These are phyloP conservation scores for Luscinia megarhynchos DNA, from an alignment of 2,797 vertebrate species.

Conservation along the genomic window DNA sequence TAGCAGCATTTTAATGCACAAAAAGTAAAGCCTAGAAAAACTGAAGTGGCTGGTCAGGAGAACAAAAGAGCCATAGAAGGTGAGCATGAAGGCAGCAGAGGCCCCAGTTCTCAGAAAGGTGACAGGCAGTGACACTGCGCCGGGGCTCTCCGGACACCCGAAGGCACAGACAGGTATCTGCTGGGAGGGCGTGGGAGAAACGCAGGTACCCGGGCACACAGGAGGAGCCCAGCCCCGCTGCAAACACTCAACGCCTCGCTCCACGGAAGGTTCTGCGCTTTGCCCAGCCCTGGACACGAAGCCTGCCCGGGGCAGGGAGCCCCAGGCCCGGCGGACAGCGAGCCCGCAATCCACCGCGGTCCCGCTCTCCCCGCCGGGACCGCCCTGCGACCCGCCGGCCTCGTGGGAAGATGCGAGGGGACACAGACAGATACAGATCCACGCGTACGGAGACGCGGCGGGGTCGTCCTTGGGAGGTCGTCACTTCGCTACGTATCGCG, in stretches of 20 bases:
- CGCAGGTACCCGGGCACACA: neutral
- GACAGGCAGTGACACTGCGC: neutral
- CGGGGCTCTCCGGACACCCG: neutral
- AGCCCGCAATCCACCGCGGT: neutral
- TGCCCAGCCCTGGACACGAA: neutral
- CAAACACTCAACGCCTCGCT: neutral
- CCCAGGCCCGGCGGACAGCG: neutral
- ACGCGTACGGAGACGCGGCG: neutral
- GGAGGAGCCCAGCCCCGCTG: neutral
- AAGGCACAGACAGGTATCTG: neutral
- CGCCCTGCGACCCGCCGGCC: neutral
- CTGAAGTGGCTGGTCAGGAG: neutral
- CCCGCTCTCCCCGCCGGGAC: neutral
- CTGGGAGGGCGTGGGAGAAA: rapidly evolving
- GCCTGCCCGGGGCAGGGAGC: neutral
- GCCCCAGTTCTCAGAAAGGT: neutral
- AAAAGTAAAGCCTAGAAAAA: neutral
- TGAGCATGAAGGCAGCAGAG: neutral
- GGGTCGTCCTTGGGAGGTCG: slow-evolving; percentile 43
- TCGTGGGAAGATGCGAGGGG: neutral
- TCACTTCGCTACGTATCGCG: neutral
- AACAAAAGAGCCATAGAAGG: neutral
- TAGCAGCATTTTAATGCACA: neutral
- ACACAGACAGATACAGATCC: rapidly evolving
- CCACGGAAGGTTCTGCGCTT: neutral